Evolutionary conservation across 2,888 invertebrate genomes (phyloP).

Genomic region (Netelia melanura): DNA sequence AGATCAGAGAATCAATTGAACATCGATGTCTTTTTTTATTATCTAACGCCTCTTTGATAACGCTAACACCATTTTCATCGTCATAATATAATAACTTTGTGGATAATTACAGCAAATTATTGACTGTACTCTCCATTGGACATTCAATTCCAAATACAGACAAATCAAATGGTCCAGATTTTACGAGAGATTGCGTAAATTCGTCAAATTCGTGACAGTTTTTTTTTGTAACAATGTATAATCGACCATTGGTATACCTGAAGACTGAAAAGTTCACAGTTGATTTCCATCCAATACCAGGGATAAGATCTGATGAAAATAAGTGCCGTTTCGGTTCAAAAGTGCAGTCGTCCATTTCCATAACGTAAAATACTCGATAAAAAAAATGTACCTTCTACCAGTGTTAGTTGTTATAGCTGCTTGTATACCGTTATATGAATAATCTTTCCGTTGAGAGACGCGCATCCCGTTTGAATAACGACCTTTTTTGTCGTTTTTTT

Average conservation of each 20-base stretch:
- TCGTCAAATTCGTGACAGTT: neutral
- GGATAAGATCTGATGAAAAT: neutral
- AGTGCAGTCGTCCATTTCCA: neutral
- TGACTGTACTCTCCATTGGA: neutral
- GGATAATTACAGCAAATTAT: neutral
- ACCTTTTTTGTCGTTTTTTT: no score
- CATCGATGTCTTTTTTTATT: no score
- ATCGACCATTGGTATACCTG: neutral
- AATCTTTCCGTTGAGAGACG: neutral
- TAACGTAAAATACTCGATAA: neutral
- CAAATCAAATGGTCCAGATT: neutral
- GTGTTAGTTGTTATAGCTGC: slow-evolving; percentile 5
- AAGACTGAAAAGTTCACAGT: neutral
- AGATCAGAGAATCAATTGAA: neutral
- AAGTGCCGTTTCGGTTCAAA: neutral
- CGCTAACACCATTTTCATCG: neutral
- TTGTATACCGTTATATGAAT: neutral
- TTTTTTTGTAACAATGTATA: neutral
- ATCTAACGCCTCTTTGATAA: neutral
- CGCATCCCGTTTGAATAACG: no score
- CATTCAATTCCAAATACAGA: slow-evolving; percentile 3
- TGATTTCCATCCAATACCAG: neutral
- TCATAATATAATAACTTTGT: slow-evolving; percentile 8
- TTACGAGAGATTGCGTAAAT: neutral
- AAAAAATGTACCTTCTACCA: neutral